Evolutionary conservation across 2,113 vertebrate species (phyloP).

Genomic region (Egretta garzetta): DNA sequence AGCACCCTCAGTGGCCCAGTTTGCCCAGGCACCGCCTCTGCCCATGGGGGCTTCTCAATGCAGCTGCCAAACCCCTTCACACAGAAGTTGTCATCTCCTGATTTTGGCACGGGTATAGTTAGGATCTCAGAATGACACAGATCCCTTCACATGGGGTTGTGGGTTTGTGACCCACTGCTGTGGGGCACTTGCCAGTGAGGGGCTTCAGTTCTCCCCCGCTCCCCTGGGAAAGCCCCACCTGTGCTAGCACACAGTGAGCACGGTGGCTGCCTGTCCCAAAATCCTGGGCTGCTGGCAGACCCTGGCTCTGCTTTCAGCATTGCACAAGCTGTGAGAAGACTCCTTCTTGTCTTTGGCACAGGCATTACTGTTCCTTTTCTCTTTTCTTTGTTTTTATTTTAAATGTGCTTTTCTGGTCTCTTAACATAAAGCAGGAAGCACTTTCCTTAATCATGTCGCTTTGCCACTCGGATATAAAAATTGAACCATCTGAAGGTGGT

Average conservation of each 20-base stretch:
- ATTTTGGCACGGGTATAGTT: too few species aligned
- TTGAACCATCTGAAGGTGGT: not conserved
- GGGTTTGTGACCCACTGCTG: not conserved
- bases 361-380: too few species aligned
- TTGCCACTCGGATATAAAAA: not conserved
- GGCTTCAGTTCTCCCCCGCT: not conserved
- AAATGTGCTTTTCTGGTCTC: not conserved
- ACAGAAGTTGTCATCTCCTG: not conserved
- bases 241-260: not conserved
- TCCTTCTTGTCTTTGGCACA: not conserved
- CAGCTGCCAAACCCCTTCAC: not conserved
- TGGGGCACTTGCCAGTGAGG: too few species aligned
- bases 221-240: not conserved
- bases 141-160: not conserved
- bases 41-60: not conserved
- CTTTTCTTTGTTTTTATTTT: too few species aligned
- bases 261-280: not conserved
- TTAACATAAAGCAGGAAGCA: not conserved
- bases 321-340: not conserved
- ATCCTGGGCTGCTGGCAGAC: not conserved
- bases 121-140: not conserved
- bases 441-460: not conserved
- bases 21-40: not conserved
- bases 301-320: not conserved
- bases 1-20: not conserved